Percentiles rank a stretch among this genome's conserved stretches.
phyloP scores from a whole-genome alignment of 2,888 invertebrate species.

The Marronus borbonicus region DNA sequence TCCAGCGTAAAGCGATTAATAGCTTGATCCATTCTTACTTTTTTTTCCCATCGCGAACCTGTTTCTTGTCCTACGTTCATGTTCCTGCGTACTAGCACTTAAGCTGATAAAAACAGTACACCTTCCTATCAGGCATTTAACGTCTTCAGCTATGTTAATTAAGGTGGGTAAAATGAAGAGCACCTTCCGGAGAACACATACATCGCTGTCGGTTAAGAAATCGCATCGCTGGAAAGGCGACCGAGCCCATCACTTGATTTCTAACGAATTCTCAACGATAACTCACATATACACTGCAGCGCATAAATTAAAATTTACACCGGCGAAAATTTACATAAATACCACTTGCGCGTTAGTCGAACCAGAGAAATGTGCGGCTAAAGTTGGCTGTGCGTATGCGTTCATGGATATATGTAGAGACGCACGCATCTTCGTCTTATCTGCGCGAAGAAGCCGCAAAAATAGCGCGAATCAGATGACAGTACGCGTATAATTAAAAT shows the following conservation, averaged over 20 bases:
- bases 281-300: neutral
- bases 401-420: neutral
- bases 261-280: conserved; percentile 9
- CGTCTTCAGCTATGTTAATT: neutral
- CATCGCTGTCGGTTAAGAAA: neutral
- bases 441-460: conserved; percentile 12
- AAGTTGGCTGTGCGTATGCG: neutral
- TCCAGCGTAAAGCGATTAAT: too few relatives aligned
- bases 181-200: neutral
- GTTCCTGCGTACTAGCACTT: too few relatives aligned
- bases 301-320: conserved; percentile 40
- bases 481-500: conserved; percentile 41
- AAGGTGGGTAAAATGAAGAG: neutral
- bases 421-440: conserved; percentile 25
- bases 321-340: conserved; percentile 30
- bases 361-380: neutral
- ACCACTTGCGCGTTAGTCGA: neutral
- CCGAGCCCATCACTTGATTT: conserved; percentile 7
- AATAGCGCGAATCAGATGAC: conserved; percentile 28
- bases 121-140: too few relatives aligned
- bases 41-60: too few relatives aligned
- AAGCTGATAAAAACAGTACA: too few relatives aligned
- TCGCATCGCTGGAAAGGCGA: neutral
- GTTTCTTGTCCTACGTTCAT: too few relatives aligned
- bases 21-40: too few relatives aligned